Base-by-base conservation (phyloP, 2,113 vertebrate genomes). In the Gambusia holbrooki region DNA sequence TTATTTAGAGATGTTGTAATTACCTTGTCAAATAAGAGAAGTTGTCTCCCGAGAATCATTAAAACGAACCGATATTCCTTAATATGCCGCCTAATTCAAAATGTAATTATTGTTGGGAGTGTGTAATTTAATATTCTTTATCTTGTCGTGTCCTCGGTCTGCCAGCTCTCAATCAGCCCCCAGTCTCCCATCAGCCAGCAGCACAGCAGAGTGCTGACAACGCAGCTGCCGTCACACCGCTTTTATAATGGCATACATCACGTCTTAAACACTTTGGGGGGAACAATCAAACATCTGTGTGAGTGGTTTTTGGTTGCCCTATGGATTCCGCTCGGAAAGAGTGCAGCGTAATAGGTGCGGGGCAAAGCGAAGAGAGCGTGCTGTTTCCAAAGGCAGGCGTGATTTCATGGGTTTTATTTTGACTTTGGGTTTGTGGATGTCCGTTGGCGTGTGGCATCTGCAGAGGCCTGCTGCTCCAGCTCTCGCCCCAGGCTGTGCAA, bases 201-300 rank as follows among this genome's bases (percentile, higher is more conserved):
- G 84, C 71, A 68, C 80, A 61, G 73, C 82, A 81, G 84, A 90
- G 64, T 87, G 91, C 92, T 92, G 91, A 93, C 91, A 69, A 73
- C 70, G 91, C 91, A 90, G 74, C 83, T 9, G 65, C 87, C 81
- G 77, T 91, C 91, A 84, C 82, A 73, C 72, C 66, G 82, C 85
- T 89, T 92, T 92, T 91, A 90, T 86, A 92, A 92, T 89, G 25
- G 85, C 88, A 92, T 92, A 87, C 91, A 92, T 93, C 91, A 93
- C 82, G 87, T 81, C 86, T 89, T 92, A 92, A 92, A 92, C 35
- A 83, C 90, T 89, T 83, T 42, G 27, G 76, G 90, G 92, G 92
- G 91, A 91, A 91, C 86, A 80, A 86, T 90, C 84, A 85, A 86
- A 92, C 86, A 87, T 90, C 83, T 87, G 81, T 19, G 70, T 84